Conservation (phyloP, 1,140 invertebrate species). For the Papilio helenus region DNA sequence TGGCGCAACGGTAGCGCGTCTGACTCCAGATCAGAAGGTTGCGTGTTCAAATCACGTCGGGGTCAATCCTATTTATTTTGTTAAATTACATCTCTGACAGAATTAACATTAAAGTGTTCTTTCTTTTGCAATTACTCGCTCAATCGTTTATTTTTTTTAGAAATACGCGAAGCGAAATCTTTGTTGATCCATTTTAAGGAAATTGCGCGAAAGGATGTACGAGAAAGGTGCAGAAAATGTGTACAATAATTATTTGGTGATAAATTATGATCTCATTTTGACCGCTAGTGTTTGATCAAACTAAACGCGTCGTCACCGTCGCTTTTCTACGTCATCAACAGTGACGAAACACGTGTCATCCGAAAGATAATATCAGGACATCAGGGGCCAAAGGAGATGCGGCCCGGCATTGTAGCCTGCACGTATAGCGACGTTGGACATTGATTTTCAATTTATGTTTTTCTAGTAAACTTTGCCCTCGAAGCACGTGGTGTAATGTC, state of each 20-base stretch:
- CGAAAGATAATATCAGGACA: background rate
- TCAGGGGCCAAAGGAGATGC: background rate
- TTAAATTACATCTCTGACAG: background rate
- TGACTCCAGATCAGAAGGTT: background rate
- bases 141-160: too few relatives aligned
- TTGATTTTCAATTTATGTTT: background rate
- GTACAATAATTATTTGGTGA: too few relatives aligned
- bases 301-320: too few relatives aligned
- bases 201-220: too few relatives aligned
- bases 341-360: constrained; percentile 6
- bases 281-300: too few relatives aligned
- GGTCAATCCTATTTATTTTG: background rate
- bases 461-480: constrained; percentile 5
- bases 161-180: too few relatives aligned
- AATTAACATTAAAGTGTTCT: background rate
- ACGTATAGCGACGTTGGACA: background rate
- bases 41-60: constrained; percentile 2
- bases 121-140: too few relatives aligned
- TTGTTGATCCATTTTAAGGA: too few relatives aligned
- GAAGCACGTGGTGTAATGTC: background rate
- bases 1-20: constrained; percentile 5
- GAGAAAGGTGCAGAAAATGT: too few relatives aligned
- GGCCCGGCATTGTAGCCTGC: background rate
- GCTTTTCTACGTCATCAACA: background rate
- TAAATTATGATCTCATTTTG: too few relatives aligned